A percentile compares a stretch with the other conserved stretches of the same genome.
Evolutionary conservation across 2,113 vertebrate species (phyloP).

Genomic region (Mixornis gularis): DNA sequence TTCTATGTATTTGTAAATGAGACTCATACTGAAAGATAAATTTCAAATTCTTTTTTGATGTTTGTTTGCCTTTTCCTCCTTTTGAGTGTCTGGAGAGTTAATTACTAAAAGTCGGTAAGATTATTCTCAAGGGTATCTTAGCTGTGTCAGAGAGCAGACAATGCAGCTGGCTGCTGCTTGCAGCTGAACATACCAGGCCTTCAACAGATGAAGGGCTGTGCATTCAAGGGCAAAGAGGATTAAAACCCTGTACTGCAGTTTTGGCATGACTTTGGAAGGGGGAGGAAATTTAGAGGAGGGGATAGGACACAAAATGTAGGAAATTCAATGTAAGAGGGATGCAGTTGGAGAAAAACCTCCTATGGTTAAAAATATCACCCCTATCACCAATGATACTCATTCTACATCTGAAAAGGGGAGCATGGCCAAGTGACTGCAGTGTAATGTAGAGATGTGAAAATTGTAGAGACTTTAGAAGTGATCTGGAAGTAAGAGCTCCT

Average conservation of each 20-base stretch:
- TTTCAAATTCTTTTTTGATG: background rate
- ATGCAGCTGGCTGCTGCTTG: background rate
- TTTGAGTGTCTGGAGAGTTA: background rate
- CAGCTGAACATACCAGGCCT: background rate
- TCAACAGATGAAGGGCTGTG: background rate
- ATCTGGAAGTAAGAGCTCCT: background rate
- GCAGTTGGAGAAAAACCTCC: background rate
- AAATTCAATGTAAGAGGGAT: background rate
- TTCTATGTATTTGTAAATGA: background rate
- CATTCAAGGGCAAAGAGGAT: background rate
- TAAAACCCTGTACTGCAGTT: background rate
- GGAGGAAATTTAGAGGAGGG: background rate
- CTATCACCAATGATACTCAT: fast-evolving
- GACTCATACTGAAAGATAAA: background rate
- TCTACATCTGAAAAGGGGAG: background rate
- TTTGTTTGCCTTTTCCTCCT: background rate
- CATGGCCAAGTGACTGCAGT: background rate
- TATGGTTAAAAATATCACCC: background rate
- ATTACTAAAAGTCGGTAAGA: background rate
- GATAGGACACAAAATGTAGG: background rate
- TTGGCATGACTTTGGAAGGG: background rate
- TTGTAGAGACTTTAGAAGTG: background rate
- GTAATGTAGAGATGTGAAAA: background rate
- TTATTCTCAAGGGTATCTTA: background rate
- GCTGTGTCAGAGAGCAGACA: background rate